Evolutionary conservation across 2,888 invertebrate species (phyloP), one percentile per base, ranked within the genome.

Genomic region (Sinhomidia bicolor): DNA sequence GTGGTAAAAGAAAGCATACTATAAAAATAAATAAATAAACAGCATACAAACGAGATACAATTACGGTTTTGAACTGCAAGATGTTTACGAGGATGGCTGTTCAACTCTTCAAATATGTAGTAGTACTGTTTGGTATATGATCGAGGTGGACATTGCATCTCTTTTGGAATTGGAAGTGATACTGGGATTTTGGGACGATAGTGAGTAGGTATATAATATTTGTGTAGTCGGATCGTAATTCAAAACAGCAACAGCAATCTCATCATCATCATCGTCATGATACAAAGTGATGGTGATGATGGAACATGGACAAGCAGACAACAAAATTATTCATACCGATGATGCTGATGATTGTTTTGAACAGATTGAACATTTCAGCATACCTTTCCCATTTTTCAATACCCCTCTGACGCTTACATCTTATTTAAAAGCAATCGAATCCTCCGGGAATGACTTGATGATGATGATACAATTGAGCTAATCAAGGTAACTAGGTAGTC

Each of bases 1-100:
- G 62, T 78, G 44, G 85, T 78, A 65, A 65, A 79, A 10, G 65
- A 79, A 65, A 79, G 26, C 47, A 76, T 20, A 51, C n/a, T n/a
- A n/a, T n/a, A n/a, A 78, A 79, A 29, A 65, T 65, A 85, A 79
- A 68, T 79, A 79, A 78, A 80, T 79, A 79, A 79, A 80, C 41
- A 68, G 41, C 26, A n/a, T 68, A 68, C 47, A 62, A 85, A 85
- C 78, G 65, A 54, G 47, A 51, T 85, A 47, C 51, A 26, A 44
- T 60, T 85, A 74, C 51, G 32, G n/a, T 71, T 51, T 71, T 36
- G 57, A 26, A 57, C 60, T 20, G n/a, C 32, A 36, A 32, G 83
- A 47, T 76, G 41, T 41, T 68, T 32, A 68, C 32, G 44, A 20
- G 17, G 78, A 80, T 29, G 81, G 36, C 54, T 62, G 10, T 60